Percentiles rank a stretch among this genome's conserved stretches.
Evolutionary conservation across 2,113 vertebrate genomes (phyloP).

Genomic region (Propithecus coquereli): DNA sequence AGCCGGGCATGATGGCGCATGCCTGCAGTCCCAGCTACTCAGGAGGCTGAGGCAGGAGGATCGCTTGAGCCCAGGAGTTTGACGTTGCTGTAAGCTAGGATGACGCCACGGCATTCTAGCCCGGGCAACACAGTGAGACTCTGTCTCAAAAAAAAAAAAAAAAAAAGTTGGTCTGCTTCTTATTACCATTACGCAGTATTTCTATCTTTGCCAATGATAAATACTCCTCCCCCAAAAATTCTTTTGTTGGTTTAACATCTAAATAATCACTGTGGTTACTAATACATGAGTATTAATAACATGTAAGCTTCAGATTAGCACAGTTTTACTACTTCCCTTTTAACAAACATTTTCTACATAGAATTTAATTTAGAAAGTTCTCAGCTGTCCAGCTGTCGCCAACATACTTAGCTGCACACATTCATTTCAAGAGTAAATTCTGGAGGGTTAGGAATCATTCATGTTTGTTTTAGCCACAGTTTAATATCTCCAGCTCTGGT

Average conservation of each 20-base stretch:
- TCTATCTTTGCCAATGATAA: not conserved
- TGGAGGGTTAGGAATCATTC: not conserved
- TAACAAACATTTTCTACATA: not conserved
- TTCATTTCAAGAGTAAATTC: not conserved
- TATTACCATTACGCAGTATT: not conserved
- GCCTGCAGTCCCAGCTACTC: too few relatives aligned
- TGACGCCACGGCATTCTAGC: too few relatives aligned
- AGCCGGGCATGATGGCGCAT: too few relatives aligned
- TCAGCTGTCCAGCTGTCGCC: not conserved
- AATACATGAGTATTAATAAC: not conserved
- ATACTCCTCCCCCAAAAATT: not conserved
- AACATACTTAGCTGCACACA: not conserved
- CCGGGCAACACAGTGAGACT: too few relatives aligned
- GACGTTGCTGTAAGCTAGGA: too few relatives aligned
- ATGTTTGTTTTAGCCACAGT: not conserved
- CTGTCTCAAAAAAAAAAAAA: too few relatives aligned
- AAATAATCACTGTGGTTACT: not conserved
- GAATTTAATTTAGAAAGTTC: conserved; percentile 13
- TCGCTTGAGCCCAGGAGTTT: too few relatives aligned
- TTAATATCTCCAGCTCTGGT: not conserved
- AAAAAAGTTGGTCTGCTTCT: not conserved
- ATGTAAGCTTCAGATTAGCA: not conserved
- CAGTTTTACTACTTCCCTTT: not conserved
- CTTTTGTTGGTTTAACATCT: not conserved
- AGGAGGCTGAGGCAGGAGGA: too few relatives aligned